Evolutionary conservation across 2,888 invertebrate species (phyloP).

Genomic region (Dinocampus coccinellae): DNA sequence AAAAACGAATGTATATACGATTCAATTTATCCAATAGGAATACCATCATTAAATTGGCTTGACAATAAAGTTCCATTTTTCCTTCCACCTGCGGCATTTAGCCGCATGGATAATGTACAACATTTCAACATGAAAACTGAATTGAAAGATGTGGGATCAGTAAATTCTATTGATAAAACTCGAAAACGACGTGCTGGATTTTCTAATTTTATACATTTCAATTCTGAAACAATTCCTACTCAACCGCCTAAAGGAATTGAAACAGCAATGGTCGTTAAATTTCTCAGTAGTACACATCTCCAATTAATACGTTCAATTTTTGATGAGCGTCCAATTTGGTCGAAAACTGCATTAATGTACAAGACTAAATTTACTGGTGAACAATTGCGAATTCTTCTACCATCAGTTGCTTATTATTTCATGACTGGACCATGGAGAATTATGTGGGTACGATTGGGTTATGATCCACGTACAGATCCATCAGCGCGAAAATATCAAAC

Average conservation of each 20-base stretch:
- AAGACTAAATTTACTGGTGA: slow-evolving; percentile 75
- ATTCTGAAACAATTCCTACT: slow-evolving; percentile 75
- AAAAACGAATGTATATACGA: slow-evolving; percentile 75
- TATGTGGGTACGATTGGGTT: slow-evolving; percentile 91
- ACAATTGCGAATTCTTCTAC: slow-evolving; percentile 82
- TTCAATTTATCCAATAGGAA: slow-evolving; percentile 74
- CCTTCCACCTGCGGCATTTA: slow-evolving; percentile 83
- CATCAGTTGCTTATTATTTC: slow-evolving; percentile 88
- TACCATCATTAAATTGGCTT: slow-evolving; percentile 74
- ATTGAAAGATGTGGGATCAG: slow-evolving; percentile 51
- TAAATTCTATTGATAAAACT: slow-evolving; percentile 70
- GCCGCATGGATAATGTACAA: slow-evolving; percentile 78
- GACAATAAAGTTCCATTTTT: slow-evolving; percentile 74
- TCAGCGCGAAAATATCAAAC: slow-evolving; percentile 87
- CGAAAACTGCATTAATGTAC: slow-evolving; percentile 80
- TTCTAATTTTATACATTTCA: slow-evolving; percentile 76
- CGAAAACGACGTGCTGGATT: slow-evolving; percentile 73
- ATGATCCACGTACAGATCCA: slow-evolving; percentile 89
- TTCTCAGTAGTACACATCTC: slow-evolving; percentile 62
- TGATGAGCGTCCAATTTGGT: slow-evolving; percentile 91
- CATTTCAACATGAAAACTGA: slow-evolving; percentile 63
- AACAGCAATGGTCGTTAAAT: slow-evolving; percentile 70
- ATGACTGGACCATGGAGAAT: slow-evolving; percentile 93
- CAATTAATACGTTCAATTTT: slow-evolving; percentile 73
- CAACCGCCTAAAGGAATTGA: slow-evolving; percentile 75